Evolutionary conservation across 2,888 invertebrate genomes (phyloP), one percentile per base, ranked within the genome.

Genomic region (Harpalus rubripes): DNA sequence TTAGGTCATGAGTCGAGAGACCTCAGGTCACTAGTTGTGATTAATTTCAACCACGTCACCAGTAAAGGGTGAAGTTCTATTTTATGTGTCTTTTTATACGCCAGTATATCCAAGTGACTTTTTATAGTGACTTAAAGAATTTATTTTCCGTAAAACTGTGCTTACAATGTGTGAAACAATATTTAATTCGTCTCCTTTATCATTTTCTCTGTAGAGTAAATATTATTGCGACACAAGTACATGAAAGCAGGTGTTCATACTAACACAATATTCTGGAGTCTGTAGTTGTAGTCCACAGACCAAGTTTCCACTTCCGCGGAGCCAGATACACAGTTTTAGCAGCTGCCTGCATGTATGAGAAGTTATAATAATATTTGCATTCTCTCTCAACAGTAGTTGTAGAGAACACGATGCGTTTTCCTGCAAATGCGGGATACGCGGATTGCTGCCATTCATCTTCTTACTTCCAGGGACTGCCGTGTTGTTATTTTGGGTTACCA

Each of bases 321-420:
- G 10, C 10, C 44, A 52, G 44, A 52, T 52, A 52, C 10, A 52
- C 10, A 52, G 44, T 52, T 52, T 12, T 8, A 52, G 44, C 44
- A 52, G 44, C 10, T 12, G 44, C 10, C 12, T 52, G 44, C 44
- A 52, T 52, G 44, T 52, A 52, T 52, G 44, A 52, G 44, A 52
- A 52, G 44, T 52, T 59, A 59, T 59, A 59, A 16, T 59, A 59
- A 59, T 59, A 59, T 59, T 59, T 59, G 16, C 15, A 59, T 59
- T 59, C 59, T 59, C 16, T 16, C 16, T 16, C 16, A 15, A 12
- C 16, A 16, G 16, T 56, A 56, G 56, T 0, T n/a, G 56, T 56
- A 56, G 12, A 8, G 56, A 56, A 3, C 7, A 32, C 44, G 44
- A 52, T 52, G 44, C 44, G 44, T 52, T 52, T 52, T 52, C 44